These are phyloP conservation scores for Drosophila phalerata DNA, from an alignment of 2,888 invertebrate genomes.

Conservation along the genomic window DNA sequence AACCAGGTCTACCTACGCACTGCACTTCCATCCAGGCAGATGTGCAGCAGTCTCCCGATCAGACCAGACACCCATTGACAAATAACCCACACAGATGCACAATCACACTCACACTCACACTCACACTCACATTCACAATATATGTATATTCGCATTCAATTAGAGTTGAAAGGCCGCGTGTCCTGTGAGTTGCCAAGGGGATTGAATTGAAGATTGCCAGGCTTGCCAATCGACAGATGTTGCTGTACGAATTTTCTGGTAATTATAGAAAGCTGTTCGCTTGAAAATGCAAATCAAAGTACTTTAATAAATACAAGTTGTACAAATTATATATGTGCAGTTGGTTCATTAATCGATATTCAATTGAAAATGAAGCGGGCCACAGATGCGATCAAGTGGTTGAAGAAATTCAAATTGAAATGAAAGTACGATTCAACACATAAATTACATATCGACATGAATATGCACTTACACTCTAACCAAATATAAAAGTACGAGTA, in stretches of 20 bases:
- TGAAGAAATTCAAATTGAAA: slow-evolving; percentile 33
- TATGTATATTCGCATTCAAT: slow-evolving; percentile 56
- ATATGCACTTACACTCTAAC: slow-evolving; percentile 43
- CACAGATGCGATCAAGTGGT: slow-evolving; percentile 45
- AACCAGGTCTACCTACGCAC: slow-evolving; percentile 66
- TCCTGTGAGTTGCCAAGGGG: slow-evolving; percentile 38
- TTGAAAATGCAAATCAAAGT: slow-evolving; percentile 44
- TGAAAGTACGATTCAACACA: slow-evolving; percentile 26
- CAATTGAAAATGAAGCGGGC: slow-evolving; percentile 32
- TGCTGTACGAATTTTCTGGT: slow-evolving; percentile 20
- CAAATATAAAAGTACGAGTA: slow-evolving; percentile 43
- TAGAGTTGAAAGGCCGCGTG: slow-evolving; percentile 51
- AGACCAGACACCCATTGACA: slow-evolving; percentile 44
- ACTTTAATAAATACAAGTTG: background rate
- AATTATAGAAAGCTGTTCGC: slow-evolving; percentile 46
- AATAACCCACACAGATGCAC: slow-evolving; percentile 38
- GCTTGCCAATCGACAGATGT: slow-evolving; percentile 26
- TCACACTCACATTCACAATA: background rate
- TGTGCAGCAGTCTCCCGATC: slow-evolving; percentile 48
- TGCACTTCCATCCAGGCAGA: slow-evolving; percentile 47
- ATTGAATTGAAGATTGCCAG: slow-evolving; percentile 42
- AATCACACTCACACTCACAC: background rate
- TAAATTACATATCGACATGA: slow-evolving; percentile 33
- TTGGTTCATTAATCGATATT: slow-evolving; percentile 27
- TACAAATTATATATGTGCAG: background rate